phyloP scores from a whole-genome alignment of 2,797 vertebrate species.

The Okamejei kenojei region DNA sequence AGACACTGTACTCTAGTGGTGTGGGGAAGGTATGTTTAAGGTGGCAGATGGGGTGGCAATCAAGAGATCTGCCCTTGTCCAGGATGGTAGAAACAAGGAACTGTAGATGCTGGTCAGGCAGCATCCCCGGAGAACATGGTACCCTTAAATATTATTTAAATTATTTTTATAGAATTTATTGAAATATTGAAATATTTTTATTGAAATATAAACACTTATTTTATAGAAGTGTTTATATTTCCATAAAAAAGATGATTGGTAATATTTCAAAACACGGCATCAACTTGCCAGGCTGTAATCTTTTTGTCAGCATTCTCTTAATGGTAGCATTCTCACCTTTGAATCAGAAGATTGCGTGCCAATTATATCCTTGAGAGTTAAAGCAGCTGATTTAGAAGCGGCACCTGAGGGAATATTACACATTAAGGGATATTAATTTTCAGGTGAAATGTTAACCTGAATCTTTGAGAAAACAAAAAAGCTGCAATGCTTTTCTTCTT shows the following conservation, averaged over 20 bases:
- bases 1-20: too few species aligned
- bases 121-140: too few species aligned
- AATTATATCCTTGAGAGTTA: neutral
- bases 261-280: neutral
- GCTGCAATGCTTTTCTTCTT: too few species aligned
- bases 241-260: neutral
- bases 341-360: neutral
- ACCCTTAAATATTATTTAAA: neutral
- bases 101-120: too few species aligned
- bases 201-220: too few species aligned
- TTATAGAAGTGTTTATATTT: neutral
- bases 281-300: neutral
- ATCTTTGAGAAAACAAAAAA: too few species aligned
- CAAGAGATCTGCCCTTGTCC: too few species aligned
- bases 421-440: neutral
- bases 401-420: neutral
- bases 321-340: neutral
- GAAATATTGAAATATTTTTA: too few species aligned
- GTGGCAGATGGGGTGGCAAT: too few species aligned
- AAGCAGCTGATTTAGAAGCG: neutral
- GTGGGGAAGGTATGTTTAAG: too few species aligned
- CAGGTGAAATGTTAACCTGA: neutral
- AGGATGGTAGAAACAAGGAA: too few species aligned
- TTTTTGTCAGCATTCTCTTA: neutral
- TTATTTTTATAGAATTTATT: neutral